phyloP scores from a whole-genome alignment of 2,113 vertebrate species.

The Lycocorax pyrrhopterus region DNA sequence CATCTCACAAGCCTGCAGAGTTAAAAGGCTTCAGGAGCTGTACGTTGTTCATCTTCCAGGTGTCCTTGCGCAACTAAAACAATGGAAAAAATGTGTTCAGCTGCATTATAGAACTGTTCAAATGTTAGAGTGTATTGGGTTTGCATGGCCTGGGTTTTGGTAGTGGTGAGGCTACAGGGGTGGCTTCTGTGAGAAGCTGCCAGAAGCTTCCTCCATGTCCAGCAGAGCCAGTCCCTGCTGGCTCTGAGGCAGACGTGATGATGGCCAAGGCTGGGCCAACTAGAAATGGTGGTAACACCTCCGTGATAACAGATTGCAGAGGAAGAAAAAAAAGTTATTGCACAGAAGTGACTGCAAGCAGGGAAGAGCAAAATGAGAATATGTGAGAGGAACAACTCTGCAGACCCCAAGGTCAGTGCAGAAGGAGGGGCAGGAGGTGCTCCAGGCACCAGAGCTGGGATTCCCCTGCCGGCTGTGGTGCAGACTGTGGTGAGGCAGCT shows the following conservation, averaged over 20 bases:
- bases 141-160: neutral
- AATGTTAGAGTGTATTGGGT: neutral
- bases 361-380: neutral
- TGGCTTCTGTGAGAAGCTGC: neutral
- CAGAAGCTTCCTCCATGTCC: neutral
- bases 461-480: neutral
- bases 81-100: neutral
- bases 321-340: neutral
- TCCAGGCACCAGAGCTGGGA: neutral
- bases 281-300: neutral
- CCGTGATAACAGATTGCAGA: neutral
- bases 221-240: neutral
- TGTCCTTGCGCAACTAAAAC: neutral
- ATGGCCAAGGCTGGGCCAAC: neutral
- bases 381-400: neutral
- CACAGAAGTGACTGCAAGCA: neutral
- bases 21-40: neutral
- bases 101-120: neutral
- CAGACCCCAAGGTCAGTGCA: neutral
- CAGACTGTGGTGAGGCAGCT: neutral
- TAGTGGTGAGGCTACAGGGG: neutral
- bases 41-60: neutral
- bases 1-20: neutral
- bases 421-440: neutral
- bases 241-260: fast-evolving